These are phyloP conservation scores for Vollenhovia emeryi DNA, from an alignment of 1,140 invertebrate genomes.

Conservation along the genomic window DNA sequence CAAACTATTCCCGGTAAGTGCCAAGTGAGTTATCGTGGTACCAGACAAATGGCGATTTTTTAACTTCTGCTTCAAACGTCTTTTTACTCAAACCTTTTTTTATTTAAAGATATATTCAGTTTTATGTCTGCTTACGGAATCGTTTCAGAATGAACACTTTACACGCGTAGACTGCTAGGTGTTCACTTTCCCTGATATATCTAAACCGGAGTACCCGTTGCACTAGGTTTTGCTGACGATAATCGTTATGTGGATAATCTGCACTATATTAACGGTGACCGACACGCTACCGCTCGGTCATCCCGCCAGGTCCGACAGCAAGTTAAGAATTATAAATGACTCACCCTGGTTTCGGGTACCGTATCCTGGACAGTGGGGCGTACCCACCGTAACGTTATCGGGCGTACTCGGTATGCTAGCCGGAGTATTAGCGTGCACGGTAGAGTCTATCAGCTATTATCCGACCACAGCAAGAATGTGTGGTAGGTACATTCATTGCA, in stretches of 20 bases:
- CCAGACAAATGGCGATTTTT: not conserved
- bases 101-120: not conserved
- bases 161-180: not conserved
- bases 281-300: conserved; percentile 89
- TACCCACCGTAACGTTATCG: conserved; percentile 90
- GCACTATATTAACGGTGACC: conserved; percentile 90
- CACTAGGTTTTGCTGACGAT: conserved; percentile 92
- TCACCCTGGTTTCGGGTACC: conserved; percentile 94
- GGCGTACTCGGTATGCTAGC: conserved; percentile 94
- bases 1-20: conserved; percentile 92
- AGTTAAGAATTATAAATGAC: conserved; percentile 89
- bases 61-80: not conserved
- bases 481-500: conserved; percentile 82
- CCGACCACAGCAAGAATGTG: conserved; percentile 94
- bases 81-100: too few relatives aligned
- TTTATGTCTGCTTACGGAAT: not conserved
- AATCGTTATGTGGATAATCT: conserved; percentile 92
- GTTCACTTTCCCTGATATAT: not conserved
- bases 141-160: not conserved
- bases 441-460: conserved; percentile 96
- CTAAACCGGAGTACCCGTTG: conserved; percentile 20
- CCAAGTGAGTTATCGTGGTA: not conserved
- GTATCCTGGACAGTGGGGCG: conserved; percentile 95
- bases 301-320: conserved; percentile 92
- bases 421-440: conserved; percentile 93